Evolutionary conservation across 2,113 vertebrate genomes (phyloP), one percentile per base, ranked within the genome.

Genomic region (Cyprichromis sp.): DNA sequence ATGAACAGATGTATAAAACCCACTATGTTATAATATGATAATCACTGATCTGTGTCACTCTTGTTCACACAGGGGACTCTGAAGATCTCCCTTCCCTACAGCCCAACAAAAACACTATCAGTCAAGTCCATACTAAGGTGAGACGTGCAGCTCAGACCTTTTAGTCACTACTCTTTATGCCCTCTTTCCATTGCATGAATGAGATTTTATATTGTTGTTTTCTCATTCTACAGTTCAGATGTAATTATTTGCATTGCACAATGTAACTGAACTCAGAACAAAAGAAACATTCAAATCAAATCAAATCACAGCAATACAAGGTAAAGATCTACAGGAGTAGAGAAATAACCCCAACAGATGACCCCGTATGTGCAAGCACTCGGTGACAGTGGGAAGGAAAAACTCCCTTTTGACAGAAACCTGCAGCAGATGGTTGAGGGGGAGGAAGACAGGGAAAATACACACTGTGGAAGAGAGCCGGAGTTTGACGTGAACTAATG

Each of bases 111-210:
- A 97, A 99, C 99, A 19, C 96, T 99, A 88, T 99, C 99, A 59
- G 98, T 99, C 95, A 99, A 99, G 96, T 99, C 98, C 94, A 99
- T 99, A 96, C 97, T 99, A 96, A 99, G 99, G 99, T 98, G 95
- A 95, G 97, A 94, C 8, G 14, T 34, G 34, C 24, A 80, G 81
- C 55, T 29, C 29, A 26, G 6, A 71, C 80, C 85, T 83, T 73
- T 9, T 5, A 29, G 17, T 4, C 4, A 9, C 8, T 79, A 31
- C 50, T 55, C 4, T 80, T 76, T 12, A 54, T 59, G 19, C 80
- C n/a, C 66, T 73, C 40, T 78, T 54, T 24, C 57, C 61, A 54
- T 19, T 6, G 31, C 80, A 21, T 42, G 45, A 63, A 12, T 36
- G 26, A 63, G n/a, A 36, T 54, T 84, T 7, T 11, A 59, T 73